Conservation (phyloP, 2,113 vertebrate genomes). For the Cyprinodon brontotheroides region DNA sequence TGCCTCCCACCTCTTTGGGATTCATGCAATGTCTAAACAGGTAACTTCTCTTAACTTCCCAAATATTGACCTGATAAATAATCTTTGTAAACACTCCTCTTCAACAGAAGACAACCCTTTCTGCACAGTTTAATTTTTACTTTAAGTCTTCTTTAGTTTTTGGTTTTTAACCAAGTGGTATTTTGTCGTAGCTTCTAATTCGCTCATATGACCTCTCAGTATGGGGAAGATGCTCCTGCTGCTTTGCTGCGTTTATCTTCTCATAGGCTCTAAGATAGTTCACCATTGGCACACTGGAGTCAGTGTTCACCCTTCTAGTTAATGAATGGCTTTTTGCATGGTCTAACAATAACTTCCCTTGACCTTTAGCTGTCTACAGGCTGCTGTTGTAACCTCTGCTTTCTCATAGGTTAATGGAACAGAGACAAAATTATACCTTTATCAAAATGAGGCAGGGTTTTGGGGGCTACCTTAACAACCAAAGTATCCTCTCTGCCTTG, state of each 20-base stretch:
- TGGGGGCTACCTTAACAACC: neutral
- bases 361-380: slow-evolving; percentile 11
- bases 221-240: slow-evolving; percentile 10
- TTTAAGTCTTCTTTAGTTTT: slow-evolving; percentile 5
- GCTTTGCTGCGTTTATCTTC: slow-evolving; percentile 20
- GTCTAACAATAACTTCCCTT: slow-evolving; percentile 15
- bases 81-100: slow-evolving; percentile 12
- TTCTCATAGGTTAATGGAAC: neutral
- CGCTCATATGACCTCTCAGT: slow-evolving; percentile 48
- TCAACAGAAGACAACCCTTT: slow-evolving; percentile 1
- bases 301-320: slow-evolving; percentile 12
- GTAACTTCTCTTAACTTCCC: neutral
- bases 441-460: neutral
- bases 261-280: slow-evolving; percentile 1
- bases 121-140: neutral
- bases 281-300: slow-evolving; percentile 17
- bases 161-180: slow-evolving; percentile 10
- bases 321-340: neutral
- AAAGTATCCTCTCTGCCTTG: neutral
- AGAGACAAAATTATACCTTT: slow-evolving; percentile 3
- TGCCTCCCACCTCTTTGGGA: neutral
- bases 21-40: neutral
- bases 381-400: slow-evolving; percentile 13
- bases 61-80: neutral
- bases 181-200: slow-evolving; percentile 23